A percentile compares a stretch with the other conserved stretches of the same genome.
Conservation (phyloP, 92 coral and sea anemone genomes). For the Umimayanthus kanabou region DNA sequence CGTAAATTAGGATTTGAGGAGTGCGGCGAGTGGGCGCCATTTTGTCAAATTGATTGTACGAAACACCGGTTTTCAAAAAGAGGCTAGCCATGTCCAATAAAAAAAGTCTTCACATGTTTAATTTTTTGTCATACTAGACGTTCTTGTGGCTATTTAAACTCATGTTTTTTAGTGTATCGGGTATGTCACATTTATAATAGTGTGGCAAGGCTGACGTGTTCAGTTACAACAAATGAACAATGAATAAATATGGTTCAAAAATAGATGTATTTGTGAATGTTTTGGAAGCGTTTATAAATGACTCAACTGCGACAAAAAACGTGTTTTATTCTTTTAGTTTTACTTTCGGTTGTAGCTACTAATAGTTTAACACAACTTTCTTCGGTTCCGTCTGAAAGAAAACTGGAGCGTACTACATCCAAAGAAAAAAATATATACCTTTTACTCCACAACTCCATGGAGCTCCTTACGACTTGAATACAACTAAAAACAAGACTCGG, state of each 20-base stretch:
- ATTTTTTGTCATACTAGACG: neutral
- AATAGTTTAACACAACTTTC: too few relatives aligned
- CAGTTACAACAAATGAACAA: neutral
- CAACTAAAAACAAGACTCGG: too few relatives aligned
- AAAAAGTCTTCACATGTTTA: neutral
- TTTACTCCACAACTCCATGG: too few relatives aligned
- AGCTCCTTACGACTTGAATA: too few relatives aligned
- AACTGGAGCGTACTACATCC: too few relatives aligned
- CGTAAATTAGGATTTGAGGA: neutral
- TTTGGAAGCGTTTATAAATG: too few relatives aligned
- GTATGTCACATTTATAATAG: neutral
- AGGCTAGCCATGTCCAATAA: too few relatives aligned
- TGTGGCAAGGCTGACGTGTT: neutral
- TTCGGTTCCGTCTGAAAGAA: too few relatives aligned
- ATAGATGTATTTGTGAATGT: neutral
- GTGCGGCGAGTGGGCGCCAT: neutral
- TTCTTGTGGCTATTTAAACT: slow-evolving; percentile 3
- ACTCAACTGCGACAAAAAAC: neutral
- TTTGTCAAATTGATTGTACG: neutral
- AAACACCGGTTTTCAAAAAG: neutral
- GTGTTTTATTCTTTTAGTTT: too few relatives aligned
- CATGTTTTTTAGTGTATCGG: neutral
- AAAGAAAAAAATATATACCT: too few relatives aligned
- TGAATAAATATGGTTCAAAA: neutral
- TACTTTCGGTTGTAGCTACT: too few relatives aligned